phyloP scores from a whole-genome alignment of 1,140 invertebrate species.

The Brachionus sp. region DNA sequence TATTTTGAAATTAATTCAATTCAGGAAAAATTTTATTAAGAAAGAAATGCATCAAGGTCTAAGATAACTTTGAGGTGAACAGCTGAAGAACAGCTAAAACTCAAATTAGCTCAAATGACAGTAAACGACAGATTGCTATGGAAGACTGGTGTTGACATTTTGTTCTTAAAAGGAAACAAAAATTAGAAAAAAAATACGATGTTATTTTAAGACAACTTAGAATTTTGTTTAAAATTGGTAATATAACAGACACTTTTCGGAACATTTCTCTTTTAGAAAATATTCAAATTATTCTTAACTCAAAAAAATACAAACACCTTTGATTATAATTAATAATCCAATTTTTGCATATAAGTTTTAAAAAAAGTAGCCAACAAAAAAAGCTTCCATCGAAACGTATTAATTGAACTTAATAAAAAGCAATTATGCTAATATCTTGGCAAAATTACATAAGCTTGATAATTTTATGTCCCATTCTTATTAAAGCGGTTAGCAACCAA shows the following conservation, averaged over 20 bases:
- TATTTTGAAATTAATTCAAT: no score
- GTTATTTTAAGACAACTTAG: neutral
- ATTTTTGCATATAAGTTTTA: neutral
- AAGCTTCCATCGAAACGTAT: neutral
- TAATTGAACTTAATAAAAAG: neutral
- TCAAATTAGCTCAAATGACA: no score
- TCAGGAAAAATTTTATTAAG: no score
- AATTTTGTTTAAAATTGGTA: neutral
- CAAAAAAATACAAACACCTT: neutral
- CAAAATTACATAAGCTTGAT: slow-evolving; percentile 7
- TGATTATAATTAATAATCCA: neutral
- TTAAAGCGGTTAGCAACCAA: slow-evolving; percentile 36
- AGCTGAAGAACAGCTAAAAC: no score
- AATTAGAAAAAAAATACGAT: no score
- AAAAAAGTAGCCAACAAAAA: neutral
- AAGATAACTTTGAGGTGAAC: no score
- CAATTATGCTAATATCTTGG: neutral
- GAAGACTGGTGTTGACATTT: no score
- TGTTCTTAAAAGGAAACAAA: no score
- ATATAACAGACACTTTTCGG: neutral
- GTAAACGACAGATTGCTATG: no score
- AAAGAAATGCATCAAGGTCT: no score
- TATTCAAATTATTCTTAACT: neutral
- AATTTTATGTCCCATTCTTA: neutral
- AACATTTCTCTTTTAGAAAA: neutral